A percentile compares a stretch with the other conserved stretches of the same genome.
Conservation (phyloP, 2,888 invertebrate genomes). For the Dynastes grantii region DNA sequence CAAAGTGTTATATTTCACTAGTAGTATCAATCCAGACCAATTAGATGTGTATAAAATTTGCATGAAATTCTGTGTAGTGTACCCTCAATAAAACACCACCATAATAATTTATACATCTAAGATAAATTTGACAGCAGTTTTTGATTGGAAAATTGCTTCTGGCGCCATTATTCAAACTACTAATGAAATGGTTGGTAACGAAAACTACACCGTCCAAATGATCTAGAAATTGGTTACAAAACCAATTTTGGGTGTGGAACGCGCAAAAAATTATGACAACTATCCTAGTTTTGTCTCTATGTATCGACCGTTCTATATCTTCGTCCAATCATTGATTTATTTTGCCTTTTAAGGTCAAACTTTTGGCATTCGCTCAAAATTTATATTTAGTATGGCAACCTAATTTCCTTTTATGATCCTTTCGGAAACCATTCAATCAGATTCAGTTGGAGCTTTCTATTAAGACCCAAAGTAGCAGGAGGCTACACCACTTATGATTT, state of each 20-base stretch:
- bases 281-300: not conserved
- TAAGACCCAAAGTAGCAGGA: not conserved
- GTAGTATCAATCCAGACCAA: no score
- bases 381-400: constrained; percentile 43
- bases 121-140: no score
- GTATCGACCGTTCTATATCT: constrained; percentile 34
- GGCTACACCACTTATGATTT: constrained; percentile 12
- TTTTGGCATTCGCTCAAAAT: constrained; percentile 38
- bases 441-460: constrained; percentile 23
- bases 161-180: no score
- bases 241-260: constrained; percentile 9
- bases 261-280: constrained; percentile 1
- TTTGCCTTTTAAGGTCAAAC: constrained; percentile 25
- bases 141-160: no score
- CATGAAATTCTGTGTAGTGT: no score
- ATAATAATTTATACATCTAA: no score
- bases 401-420: constrained; percentile 44
- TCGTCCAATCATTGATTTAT: constrained; percentile 36
- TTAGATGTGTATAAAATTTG: no score
- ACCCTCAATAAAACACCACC: no score
- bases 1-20: no score
- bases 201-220: no score
- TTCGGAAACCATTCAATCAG: constrained; percentile 22
- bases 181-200: no score
- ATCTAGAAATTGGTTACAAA: not conserved